Base-by-base conservation (phyloP, 2,797 vertebrate genomes). In the Luscinia megarhynchos region DNA sequence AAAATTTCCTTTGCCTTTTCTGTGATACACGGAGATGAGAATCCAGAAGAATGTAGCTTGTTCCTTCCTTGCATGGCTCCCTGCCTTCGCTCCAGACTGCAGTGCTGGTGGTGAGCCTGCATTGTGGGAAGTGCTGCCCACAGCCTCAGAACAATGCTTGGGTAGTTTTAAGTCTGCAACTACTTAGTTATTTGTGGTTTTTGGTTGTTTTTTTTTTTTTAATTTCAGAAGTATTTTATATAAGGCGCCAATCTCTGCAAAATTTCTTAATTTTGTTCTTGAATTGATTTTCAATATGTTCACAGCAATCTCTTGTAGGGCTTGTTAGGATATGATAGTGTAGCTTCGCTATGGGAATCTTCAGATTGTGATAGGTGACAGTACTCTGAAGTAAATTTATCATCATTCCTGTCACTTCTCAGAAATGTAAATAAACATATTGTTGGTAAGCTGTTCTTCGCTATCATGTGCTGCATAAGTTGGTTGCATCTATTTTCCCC, bases 1-100 rank as follows among this genome's bases (percentile, higher is more conserved):
- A 50, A 94, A 76, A 86, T 94, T 90, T 89, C 78, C 80, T 93
- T 87, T 76, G 81, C 46, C n/a, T 72, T 90, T 90, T 72, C 51
- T 89, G 79, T 76, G 51, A 41, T 63, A 32, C 61, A 0, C 8
- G 38, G 69, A 72, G 61, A 76, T 45, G 64, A 40, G 46, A 76
- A 64, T 68, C 68, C 54, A 66, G 46, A 82, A 55, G 59, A 93
- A 82, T 50, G 81, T 22, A 18, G 50, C 62, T 74, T 68, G 63
- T 92, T 94, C 76, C 48, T 95, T 92, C 79, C 87, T 85, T 51
- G 18, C n/a, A 14, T 93, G 66, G 14, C 62, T 85, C 67, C 66
- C 43, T 76, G 69, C 75, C 77, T 81, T 86, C 1, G 0, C 41
- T 92, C 83, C 82, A 88, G 76, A 51, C 92, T 77, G 43, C 18